Base-by-base conservation (phyloP, 2,797 vertebrate genomes). In the Onychomys arenicola region DNA sequence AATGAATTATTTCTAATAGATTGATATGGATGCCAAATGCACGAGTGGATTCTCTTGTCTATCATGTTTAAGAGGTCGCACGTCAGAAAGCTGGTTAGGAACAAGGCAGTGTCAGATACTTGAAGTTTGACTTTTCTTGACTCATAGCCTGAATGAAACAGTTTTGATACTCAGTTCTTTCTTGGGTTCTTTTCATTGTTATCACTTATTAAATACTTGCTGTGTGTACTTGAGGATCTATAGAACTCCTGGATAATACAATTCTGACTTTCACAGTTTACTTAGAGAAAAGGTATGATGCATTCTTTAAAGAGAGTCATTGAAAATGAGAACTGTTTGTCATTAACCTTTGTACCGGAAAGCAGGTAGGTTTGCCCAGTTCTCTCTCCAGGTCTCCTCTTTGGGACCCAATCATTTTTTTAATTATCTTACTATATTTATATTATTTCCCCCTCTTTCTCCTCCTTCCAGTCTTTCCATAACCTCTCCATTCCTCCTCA, bases 1-100 rank as follows among this genome's bases (percentile, higher is more conserved):
- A 80, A 59, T 83, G 21, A 90, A 67, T 92, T 88, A 63, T n/a
- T 91, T 93, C 29, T 87, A 37, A 89, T 16, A 71, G 43, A 17
- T 87, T 92, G 67, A 83, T 59, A 76, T 86, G 59, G 40, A 40
- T 59, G 34, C 37, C 59, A 87, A 94, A 59, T 83, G 16, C 1
- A 7, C 25, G n/a, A 84, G 25, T 84, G 84, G 78, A 27, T 81
- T 91, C 87, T 91, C 13, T 80, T 85, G 43, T 14, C n/a, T 75
- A 10, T 55, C 3, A 69, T 85, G 37, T 57, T 59, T 88, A 90
- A 90, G 40, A 89, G 80, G 83, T 21, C 25, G n/a, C 1, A 65
- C 29, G 88, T 34, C 25, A 75, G 25, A 89, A 96, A 71, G 14
- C 23, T 92, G 81, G 32, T 59, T 55, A 90, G 12, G n/a, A 40